phyloP scores from a whole-genome alignment of 2,888 invertebrate species.

The Escarpia spicata region DNA sequence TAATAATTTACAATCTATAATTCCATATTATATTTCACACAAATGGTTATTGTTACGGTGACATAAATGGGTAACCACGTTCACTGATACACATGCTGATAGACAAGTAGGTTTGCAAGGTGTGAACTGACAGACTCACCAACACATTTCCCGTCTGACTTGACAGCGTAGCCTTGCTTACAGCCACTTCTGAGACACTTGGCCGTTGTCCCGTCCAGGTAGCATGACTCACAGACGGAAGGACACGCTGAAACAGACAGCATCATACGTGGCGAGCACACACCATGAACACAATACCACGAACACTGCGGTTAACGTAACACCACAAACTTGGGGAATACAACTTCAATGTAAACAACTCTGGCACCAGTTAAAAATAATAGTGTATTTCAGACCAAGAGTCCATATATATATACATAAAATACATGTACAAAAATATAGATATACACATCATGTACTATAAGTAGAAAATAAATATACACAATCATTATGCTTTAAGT shows the following conservation, averaged over 20 bases:
- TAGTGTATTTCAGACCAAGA: no score
- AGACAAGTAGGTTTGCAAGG: neutral
- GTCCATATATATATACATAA: no score
- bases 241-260: constrained; percentile 32
- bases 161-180: constrained; percentile 25
- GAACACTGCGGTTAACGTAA: neutral
- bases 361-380: no score
- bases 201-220: constrained; percentile 19
- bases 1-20: neutral
- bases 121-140: constrained; percentile 13
- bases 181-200: constrained; percentile 35
- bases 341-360: no score
- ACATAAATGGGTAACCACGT: neutral
- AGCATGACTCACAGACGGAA: constrained; percentile 33
- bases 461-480: no score
- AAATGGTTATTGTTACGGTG: neutral
- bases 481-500: no score
- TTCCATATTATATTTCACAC: neutral
- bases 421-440: no score
- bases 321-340: no score
- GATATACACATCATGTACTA: no score
- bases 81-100: neutral
- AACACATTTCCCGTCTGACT: neutral
- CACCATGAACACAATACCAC: neutral
- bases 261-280: neutral